Evolutionary conservation across 1,140 invertebrate genomes (phyloP), one percentile per base, ranked within the genome.

Genomic region (Sycophaga agraensis): DNA sequence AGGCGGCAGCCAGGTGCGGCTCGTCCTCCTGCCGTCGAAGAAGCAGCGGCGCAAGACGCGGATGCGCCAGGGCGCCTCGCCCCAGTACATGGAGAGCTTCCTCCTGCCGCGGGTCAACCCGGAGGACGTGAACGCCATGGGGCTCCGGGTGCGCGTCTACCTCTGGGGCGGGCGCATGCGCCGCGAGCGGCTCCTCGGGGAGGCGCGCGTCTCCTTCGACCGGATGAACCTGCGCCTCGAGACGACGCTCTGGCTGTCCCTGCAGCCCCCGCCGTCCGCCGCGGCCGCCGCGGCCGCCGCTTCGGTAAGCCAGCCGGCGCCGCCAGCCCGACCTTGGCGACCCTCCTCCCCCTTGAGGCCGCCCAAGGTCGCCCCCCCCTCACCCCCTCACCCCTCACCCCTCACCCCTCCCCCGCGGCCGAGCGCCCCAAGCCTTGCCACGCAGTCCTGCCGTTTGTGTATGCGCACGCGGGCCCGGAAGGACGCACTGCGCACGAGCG

Each of bases 21-120:
- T 96, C 58, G 85, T 96, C 26, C 81, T 97, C 65, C 77, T 96
- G 53, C 95, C 94, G 0, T 88, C 90, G 66, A 95, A 95, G 70
- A 96, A 95, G 75, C 93, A 96, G 73, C 92, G 94, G 68, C 91
- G 92, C 74, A 97, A 96, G 79, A 96, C 93, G 4, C 92, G 94
- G 78, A 91, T 95, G 19, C 87, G 93, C 56, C 87, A 90, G 61
- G 93, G 93, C 2, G 89, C 92, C 68, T 92, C 90, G 72, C 93
- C 94, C 1, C 89, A 93, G 70, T 96, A 92, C 71, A 91, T 95
- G 86, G 94, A 97, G 74, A 94, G 90, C 68, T 96, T 97, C 76
- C 83, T 94, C 37, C 87, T 97, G 63, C 92, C 88, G 75, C 89
- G 94, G 74, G 92, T 96, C 37, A 94, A 93, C 82, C 92, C 91